Percentiles rank a stretch among this genome's conserved stretches.
phyloP scores from a whole-genome alignment of 2,113 vertebrate species.

The Octodon degus region DNA sequence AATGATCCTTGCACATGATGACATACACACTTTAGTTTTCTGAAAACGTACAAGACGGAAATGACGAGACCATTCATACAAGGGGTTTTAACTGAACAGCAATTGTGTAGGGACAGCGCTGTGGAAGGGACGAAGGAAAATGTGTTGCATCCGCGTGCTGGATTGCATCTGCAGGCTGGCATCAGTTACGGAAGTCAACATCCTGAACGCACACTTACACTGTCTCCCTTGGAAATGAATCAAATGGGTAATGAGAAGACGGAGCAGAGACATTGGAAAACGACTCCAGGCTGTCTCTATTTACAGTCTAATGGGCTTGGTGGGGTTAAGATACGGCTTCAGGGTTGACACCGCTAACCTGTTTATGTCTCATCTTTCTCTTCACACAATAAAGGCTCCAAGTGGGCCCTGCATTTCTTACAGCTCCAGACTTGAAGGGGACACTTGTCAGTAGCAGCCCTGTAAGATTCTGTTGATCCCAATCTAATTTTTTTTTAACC shows the following conservation, averaged over 20 bases:
- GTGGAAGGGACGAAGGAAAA: constrained; percentile 55
- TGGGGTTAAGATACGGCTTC: constrained; percentile 62
- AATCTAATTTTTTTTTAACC: constrained; percentile 38
- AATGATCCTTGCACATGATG: constrained; percentile 47
- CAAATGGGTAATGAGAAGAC: constrained; percentile 61
- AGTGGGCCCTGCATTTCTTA: background rate
- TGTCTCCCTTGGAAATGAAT: constrained; percentile 74
- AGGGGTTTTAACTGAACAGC: constrained; percentile 62
- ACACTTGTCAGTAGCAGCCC: background rate
- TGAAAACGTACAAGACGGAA: constrained; percentile 48
- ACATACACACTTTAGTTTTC: constrained; percentile 26
- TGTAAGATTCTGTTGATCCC: constrained; percentile 49
- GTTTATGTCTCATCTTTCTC: constrained; percentile 66
- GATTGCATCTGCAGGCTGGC: constrained; percentile 62
- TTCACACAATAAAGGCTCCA: constrained; percentile 40
- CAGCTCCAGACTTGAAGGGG: background rate
- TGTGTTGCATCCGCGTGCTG: constrained; percentile 60
- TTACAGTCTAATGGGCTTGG: constrained; percentile 63
- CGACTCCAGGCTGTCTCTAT: constrained; percentile 58
- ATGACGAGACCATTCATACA: constrained; percentile 38
- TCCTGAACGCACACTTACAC: constrained; percentile 64
- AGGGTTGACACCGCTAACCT: constrained; percentile 54
- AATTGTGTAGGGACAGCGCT: constrained; percentile 48
- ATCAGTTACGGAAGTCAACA: constrained; percentile 74
- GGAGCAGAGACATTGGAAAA: constrained; percentile 51